A percentile compares a stretch with the other conserved stretches of the same genome.
Evolutionary conservation across 2,797 vertebrate species (phyloP).

Genomic region (Tapera naevia): DNA sequence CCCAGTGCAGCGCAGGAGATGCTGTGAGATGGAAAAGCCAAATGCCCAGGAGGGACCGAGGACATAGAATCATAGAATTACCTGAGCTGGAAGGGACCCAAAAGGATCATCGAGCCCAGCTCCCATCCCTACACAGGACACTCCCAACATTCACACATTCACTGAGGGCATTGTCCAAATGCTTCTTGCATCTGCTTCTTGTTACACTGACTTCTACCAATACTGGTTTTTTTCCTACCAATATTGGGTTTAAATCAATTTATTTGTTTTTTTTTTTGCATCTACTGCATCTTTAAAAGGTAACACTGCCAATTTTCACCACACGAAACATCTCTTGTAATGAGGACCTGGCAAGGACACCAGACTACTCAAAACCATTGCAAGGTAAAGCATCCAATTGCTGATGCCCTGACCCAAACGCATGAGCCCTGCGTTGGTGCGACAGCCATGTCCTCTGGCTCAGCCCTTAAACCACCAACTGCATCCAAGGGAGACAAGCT

Average conservation of each 20-base stretch:
- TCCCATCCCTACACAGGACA: no score
- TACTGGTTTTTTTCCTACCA: neutral
- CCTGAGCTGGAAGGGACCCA: no score
- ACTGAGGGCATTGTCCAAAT: no score
- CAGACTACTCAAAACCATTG: neutral
- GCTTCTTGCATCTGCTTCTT: neutral
- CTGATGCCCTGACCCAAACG: neutral
- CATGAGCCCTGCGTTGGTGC: fast-evolving
- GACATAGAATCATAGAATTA: no score
- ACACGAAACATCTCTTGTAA: neutral
- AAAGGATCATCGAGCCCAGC: no score
- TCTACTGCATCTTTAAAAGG: neutral
- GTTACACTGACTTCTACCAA: neutral
- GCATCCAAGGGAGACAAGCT: neutral
- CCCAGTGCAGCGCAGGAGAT: neutral
- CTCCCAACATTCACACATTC: no score
- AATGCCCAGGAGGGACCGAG: neutral
- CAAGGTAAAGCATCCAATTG: neutral
- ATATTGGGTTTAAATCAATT: neutral
- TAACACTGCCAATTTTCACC: neutral
- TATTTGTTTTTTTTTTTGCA: neutral
- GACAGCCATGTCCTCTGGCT: neutral
- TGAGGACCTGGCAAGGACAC: neutral
- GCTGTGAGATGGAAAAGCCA: neutral
- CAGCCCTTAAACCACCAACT: neutral